Evolutionary conservation across 2,113 vertebrate genomes (phyloP), one percentile per base, ranked within the genome.

Genomic region (Xiphorhynchus elegans): DNA sequence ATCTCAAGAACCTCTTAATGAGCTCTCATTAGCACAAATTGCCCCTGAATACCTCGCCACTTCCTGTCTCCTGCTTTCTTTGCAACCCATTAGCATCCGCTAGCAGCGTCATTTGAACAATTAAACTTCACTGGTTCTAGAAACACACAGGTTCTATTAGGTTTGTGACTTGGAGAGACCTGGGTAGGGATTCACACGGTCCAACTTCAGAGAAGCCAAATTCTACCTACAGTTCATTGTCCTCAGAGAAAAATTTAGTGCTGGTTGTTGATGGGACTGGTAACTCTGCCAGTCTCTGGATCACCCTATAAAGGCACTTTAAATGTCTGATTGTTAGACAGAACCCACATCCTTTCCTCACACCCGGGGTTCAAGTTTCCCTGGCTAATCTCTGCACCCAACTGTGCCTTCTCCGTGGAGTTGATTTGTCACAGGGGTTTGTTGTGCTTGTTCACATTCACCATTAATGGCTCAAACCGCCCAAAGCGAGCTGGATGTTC

Each of bases 21-120:
- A 95, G 85, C 20, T 89, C 79, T 93, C 76, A 92, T 94, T 96
- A 93, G 75, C 83, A 82, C 83, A 92, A 96, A 96, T 96, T 94
- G 80, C 39, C 49, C 52, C 56, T 90, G 60, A 92, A 64, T 92
- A 58, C 74, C 90, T 96, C 59, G 46, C 93, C 59, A 74, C 84
- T 82, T 94, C 84, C 96, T 93, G n/a, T 78, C 93, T 96, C 70
- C 86, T 84, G 85, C 88, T 76, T 95, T 68, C 81, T 91, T 77
- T 91, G 20, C 84, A 85, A 66, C 68, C 81, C 93, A 93, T 95
- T 97, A 96, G 75, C 75, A 73, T 82, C 78, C 59, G 11, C 73
- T 69, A 70, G 50, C 80, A 87, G 67, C 55, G 50, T 95, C 33
- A 25, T 89, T 89, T 70, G 74, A 84, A 82, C 91, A 85, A 91